Evolutionary conservation across 2,113 vertebrate species (phyloP).

Genomic region (sheep (Ovis aries)): ARS-UI_Ramb_v3.0 NC_056076.1:32398501-32399000

Average conservation of each 20-base stretch:
- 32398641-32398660: constrained; percentile 24
- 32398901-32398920: not conserved
- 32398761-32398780: constrained; percentile 63
- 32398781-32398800: constrained; percentile 54
- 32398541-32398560: not conserved
- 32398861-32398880: constrained; percentile 29
- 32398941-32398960: not conserved
- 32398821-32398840: constrained; percentile 63
- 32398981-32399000: not conserved
- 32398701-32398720: constrained; percentile 73
- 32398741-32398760: constrained; percentile 70
- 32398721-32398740: constrained; percentile 63
- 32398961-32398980: not conserved
- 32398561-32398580: not conserved
- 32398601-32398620: constrained; percentile 30
- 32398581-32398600: constrained; percentile 7
- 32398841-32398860: constrained; percentile 52
- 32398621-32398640: constrained; percentile 58
- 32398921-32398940: not conserved
- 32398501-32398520: not conserved
- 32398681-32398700: constrained; percentile 71
- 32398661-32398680: constrained; percentile 40
- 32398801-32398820: constrained; percentile 18
- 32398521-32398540: not conserved
- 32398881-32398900: not conserved